Conservation (phyloP, 2,113 vertebrate species). For the Percina caprodes region DNA sequence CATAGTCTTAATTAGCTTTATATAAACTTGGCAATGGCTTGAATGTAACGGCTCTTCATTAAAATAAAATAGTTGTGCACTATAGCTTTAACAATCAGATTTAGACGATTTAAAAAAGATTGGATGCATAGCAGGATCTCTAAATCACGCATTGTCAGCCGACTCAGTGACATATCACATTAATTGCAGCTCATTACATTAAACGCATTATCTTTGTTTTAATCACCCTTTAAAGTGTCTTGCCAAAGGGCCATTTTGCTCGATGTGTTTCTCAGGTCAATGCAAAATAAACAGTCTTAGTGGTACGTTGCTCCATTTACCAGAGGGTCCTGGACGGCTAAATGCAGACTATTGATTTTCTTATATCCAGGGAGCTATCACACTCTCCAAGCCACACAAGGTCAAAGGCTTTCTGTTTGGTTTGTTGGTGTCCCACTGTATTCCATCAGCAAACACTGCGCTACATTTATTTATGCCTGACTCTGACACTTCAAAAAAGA, state of each 20-base stretch:
- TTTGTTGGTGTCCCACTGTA: slow-evolving; percentile 37
- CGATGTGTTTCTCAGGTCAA: background rate
- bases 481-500: slow-evolving; percentile 49
- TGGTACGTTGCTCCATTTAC: slow-evolving; percentile 51
- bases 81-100: background rate
- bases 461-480: slow-evolving; percentile 50
- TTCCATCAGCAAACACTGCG: slow-evolving; percentile 54
- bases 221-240: slow-evolving; percentile 18
- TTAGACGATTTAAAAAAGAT: background rate
- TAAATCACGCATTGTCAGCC: background rate
- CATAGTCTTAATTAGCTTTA: too few relatives aligned
- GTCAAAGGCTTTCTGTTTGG: slow-evolving; percentile 72
- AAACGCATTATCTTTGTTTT: slow-evolving; percentile 24
- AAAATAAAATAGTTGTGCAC: too few relatives aligned
- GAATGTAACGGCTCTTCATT: too few relatives aligned
- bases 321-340: slow-evolving; percentile 59
- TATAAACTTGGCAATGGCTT: too few relatives aligned
- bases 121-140: background rate
- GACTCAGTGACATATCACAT: background rate
- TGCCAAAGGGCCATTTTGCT: slow-evolving; percentile 10
- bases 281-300: slow-evolving; percentile 30
- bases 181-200: slow-evolving; percentile 10
- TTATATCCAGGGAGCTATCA: slow-evolving; percentile 67
- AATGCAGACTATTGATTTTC: slow-evolving; percentile 79
- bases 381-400: slow-evolving; percentile 66